Conservation (phyloP, 1,140 invertebrate species). For the Orius laevigatus region DNA sequence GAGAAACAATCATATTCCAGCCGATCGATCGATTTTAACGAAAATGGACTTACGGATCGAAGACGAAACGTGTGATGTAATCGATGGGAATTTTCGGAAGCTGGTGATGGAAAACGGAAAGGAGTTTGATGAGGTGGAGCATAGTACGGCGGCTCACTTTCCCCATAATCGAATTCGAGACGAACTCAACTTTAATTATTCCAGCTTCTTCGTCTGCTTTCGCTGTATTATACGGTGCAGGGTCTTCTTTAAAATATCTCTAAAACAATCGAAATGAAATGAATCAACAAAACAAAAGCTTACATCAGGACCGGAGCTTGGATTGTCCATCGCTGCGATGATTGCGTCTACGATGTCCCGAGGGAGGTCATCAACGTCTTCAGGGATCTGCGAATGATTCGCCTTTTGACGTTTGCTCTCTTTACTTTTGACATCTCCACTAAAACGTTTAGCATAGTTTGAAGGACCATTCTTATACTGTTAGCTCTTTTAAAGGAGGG, state of each 20-base stretch:
- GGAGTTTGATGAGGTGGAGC: conserved; percentile 82
- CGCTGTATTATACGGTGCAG: conserved; percentile 77
- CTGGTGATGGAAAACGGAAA: conserved; percentile 92
- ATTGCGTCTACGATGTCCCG: conserved; percentile 58
- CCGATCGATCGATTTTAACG: no score
- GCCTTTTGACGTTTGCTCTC: conserved; percentile 1
- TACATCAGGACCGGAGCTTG: conserved; percentile 67
- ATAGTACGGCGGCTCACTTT: conserved; percentile 79
- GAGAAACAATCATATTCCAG: no score
- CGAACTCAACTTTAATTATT: conserved; percentile 83
- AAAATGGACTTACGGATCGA: conserved; percentile 95
- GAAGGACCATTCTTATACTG: no score
- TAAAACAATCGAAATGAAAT: conserved; percentile 19
- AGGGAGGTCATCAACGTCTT: conserved; percentile 34
- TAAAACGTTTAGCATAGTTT: no score
- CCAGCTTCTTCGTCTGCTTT: conserved; percentile 77
- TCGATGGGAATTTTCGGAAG: conserved; percentile 94
- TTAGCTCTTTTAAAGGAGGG: no score
- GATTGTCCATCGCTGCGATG: conserved; percentile 49
- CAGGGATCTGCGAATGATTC: conserved; percentile 19
- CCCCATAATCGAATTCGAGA: conserved; percentile 80
- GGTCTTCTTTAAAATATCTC: conserved; percentile 64
- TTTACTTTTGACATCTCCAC: not conserved
- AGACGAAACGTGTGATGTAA: conserved; percentile 92
- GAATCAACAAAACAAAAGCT: conserved; percentile 22